Evolutionary conservation across 2,888 invertebrate species (phyloP).

Genomic region (Glaucopsyche alexis): DNA sequence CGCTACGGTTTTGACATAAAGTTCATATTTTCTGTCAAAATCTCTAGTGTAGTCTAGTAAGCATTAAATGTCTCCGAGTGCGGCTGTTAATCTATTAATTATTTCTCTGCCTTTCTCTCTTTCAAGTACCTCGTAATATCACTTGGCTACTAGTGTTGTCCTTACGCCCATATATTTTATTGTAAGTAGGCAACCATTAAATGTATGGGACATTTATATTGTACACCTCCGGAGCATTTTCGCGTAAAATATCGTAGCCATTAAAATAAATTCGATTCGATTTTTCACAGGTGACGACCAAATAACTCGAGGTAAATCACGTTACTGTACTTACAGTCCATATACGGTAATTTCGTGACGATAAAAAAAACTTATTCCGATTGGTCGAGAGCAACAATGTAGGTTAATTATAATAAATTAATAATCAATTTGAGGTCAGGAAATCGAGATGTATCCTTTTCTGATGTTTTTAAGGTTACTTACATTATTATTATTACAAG

Average conservation of each 20-base stretch:
- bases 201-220: background rate
- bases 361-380: constrained; percentile 3
- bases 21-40: too few species aligned
- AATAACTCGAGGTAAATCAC: constrained; percentile 25
- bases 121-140: too few species aligned
- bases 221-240: background rate
- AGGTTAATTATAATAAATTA: constrained; percentile 29
- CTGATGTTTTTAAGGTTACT: constrained; percentile 13
- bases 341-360: constrained; percentile 15
- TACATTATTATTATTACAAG: background rate
- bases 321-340: background rate
- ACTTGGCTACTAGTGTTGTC: background rate
- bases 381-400: constrained; percentile 14
- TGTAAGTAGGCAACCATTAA: background rate
- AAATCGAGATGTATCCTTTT: constrained; percentile 20
- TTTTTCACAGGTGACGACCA: constrained; percentile 17
- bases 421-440: constrained; percentile 28
- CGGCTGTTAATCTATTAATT: too few species aligned
- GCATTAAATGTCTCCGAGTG: too few species aligned
- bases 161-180: background rate
- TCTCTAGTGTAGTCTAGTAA: too few species aligned
- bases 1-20: too few species aligned
- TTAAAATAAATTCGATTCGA: constrained; percentile 15
- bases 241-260: background rate
- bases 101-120: too few species aligned